Base-by-base conservation (phyloP, 2,113 vertebrate genomes). In the Buteo buteo region DNA sequence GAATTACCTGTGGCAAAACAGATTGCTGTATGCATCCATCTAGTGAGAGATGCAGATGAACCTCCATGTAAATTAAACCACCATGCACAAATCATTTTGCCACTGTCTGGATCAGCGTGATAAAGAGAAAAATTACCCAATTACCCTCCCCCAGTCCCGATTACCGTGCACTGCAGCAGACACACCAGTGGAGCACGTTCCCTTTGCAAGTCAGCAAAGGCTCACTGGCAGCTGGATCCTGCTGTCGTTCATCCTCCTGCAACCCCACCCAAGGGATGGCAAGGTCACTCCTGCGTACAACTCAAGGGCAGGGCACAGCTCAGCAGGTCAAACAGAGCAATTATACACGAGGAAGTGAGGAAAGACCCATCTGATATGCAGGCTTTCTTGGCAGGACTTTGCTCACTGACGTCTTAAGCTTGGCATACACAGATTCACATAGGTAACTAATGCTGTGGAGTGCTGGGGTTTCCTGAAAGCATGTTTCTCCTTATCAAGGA, bases 321-420 rank as follows among this genome's bases (percentile, higher is more conserved):
- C 81, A 49, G 88, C 84, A 95, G 88, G 92, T 96, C 77, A 0
- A 31, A n/a, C 28, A 18, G 34, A 89, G 80, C 69, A 96, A 92
- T 88, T 64, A 74, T 0, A 32, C 72, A 26, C 0, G 15, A 97
- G 86, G 91, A 96, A 92, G 49, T 49, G 70, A 94, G 83, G 86
- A 82, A 89, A 95, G 86, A 91, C 95, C 47, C 73, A 95, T 65
- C 78, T 80, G 72, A 88, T 61, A 47, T 0, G 38, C 73, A 89
- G 70, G 73, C 82, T 40, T 95, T 93, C 95, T 95, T 96, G 95
- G 94, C 96, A 96, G 78, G n/a, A 91, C 31, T 73, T 92, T 42
- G 84, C 34, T 89, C 17, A 1, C 62, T 90, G 93, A 82, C 3
- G 2, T 89, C 70, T 76, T 28, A 67, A 58, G 58, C 42, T 72